These are phyloP conservation scores for Sigmodon hispidus DNA, from an alignment of 2,113 vertebrate genomes.

Conservation along the genomic window DNA sequence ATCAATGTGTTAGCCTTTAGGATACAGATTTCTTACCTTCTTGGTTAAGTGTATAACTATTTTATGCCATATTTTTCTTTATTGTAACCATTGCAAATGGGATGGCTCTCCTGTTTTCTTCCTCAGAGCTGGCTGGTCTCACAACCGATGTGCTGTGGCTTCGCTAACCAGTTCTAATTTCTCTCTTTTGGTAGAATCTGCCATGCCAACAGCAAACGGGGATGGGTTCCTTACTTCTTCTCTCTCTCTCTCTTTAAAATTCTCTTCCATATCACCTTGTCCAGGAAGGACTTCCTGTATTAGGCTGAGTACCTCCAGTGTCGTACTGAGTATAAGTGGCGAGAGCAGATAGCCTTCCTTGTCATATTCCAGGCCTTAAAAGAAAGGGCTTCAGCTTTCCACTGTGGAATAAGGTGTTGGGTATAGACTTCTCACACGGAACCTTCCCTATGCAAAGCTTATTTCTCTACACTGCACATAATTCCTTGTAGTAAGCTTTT, in stretches of 20 bases:
- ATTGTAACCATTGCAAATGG: background rate
- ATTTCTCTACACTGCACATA: background rate
- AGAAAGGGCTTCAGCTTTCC: background rate
- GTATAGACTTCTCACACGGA: background rate
- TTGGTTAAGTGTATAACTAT: background rate
- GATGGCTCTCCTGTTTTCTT: background rate
- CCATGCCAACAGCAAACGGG: background rate
- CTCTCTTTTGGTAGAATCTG: background rate
- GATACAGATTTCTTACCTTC: background rate
- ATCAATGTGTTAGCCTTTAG: background rate
- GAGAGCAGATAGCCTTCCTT: background rate
- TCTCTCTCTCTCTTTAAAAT: background rate
- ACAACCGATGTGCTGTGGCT: background rate
- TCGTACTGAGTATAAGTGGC: background rate
- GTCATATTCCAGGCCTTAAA: background rate
- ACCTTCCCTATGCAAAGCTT: background rate
- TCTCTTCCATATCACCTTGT: background rate
- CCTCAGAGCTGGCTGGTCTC: background rate
- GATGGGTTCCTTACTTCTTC: background rate
- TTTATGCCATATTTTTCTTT: background rate
- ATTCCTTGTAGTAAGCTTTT: background rate
- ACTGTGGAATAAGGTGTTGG: background rate
- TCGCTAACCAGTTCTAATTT: background rate
- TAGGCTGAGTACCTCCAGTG: background rate
- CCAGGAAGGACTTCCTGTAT: background rate